These are phyloP conservation scores for Sitobion miscanthi DNA, from an alignment of 1,140 invertebrate genomes.

Conservation along the genomic window DNA sequence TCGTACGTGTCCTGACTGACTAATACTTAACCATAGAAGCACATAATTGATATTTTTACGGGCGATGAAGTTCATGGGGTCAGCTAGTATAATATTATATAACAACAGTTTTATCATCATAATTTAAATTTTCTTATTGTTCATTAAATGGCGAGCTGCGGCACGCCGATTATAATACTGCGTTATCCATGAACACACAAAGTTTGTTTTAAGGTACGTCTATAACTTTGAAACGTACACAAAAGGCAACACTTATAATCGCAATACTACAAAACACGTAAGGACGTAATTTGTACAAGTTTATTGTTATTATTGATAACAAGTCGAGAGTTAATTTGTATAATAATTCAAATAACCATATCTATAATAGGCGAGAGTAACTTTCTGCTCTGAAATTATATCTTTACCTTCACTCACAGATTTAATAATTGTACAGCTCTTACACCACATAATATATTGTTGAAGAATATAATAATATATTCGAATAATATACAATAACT, in stretches of 20 bases:
- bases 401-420: neutral
- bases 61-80: too few relatives aligned
- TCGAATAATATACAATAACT: neutral
- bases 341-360: neutral
- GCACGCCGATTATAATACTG: neutral
- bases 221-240: neutral
- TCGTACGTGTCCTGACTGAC: too few relatives aligned
- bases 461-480: neutral
- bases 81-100: neutral
- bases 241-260: neutral
- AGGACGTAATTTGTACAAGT: neutral
- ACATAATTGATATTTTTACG: too few relatives aligned
- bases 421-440: neutral
- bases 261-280: neutral
- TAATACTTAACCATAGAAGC: too few relatives aligned
- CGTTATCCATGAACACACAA: neutral
- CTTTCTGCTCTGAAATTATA: too few relatives aligned
- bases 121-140: neutral
- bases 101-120: neutral
- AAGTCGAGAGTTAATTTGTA: neutral
- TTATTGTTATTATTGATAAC: neutral
- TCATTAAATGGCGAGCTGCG: neutral
- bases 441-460: neutral
- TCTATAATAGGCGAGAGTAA: neutral
- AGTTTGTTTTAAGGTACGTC: neutral